Evolutionary conservation across 2,888 invertebrate species (phyloP), one percentile per base, ranked within the genome.

Genomic region (Myopa tessellatipennis): DNA sequence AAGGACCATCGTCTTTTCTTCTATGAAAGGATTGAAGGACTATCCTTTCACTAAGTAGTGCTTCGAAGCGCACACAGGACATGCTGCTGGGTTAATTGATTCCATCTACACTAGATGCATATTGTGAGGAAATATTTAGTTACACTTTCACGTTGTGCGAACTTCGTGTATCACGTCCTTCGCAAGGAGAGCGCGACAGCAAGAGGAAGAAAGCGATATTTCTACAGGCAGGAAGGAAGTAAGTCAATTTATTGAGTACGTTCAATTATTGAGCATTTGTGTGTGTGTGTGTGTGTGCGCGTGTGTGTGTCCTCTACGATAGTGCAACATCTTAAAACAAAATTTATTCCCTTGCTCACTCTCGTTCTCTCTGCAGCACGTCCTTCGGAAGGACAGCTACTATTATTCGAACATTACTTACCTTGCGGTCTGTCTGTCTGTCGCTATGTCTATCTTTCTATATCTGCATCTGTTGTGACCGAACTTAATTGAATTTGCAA

Each of bases 81-180:
- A 58, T 55, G 50, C 34, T 18, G 55, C 36, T 34, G 50, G 55
- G 70, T 70, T 70, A 70, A 70, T 70, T 52, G 70, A 70, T 70
- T 70, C 26, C 70, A 36, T 69, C n/a, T 8, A 69, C n/a, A 63
- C 6, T 45, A 10, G 6, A 1, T 45, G 45, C 45, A 45, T 55
- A 38, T 67, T n/a, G 52, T 52, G 52, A 16, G 55, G 55, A 70
- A 70, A 70, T 70, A 70, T 70, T 70, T 70, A 34, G 58, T 52
- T 26, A 55, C 70, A 70, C 70, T 58, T 70, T 70, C 14, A 34
- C 58, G 26, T 70, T 55, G 58, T 69, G 8, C 50, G 45, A 26
- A 70, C 18, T 52, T 69, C 50, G 14, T n/a, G 18, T 34, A 69
- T 14, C 12, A 45, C 45, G 12, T 26, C 50, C 18, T 70, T 52